Base-by-base conservation (phyloP, 2,113 vertebrate species). In the Platanista minor region DNA sequence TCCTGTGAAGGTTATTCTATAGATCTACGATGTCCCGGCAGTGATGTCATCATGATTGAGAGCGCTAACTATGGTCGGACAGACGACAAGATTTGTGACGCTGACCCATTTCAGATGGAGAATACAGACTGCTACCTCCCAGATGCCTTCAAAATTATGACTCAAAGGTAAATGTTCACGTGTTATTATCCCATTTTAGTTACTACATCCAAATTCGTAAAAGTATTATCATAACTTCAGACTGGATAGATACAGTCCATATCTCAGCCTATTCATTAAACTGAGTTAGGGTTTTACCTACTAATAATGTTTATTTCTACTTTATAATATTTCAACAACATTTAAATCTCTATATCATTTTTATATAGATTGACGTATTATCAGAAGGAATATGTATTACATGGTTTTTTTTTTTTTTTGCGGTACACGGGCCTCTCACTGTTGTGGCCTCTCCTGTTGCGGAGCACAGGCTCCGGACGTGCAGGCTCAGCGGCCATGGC, bases 41-140 rank as follows among this genome's bases (percentile, higher is more conserved):
- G 99, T 98, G 99, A 99, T 98, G 99, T 99, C 97, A 99, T 99
- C 97, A 99, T 99, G 99, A 99, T 99, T 61, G 99, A 99, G 97
- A 99, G 99, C 0, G 99, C 99, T 81, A 99, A 99, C 99, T 99
- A 99, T 36, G 99, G 99, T 91, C 99, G 99, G 92, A 99, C 99
- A 36, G 99, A 99, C 21, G 99, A 99, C 99, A 99, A 99, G 99
- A 99, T 99, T 97, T 99, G 99, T 95, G 99, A 99, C 69, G 99
- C 99, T 54, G 99, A 99, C 98, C 99, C 99, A 36, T 99, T 99
- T 99, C 99, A 99, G 98, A 99, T 99, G 99, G 99, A 99, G 98
- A 99, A 99, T 97, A 99, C 99, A 87, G 99, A 99, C 98, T 99
- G 99, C 98, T 99, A 99, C 99, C 99, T 99, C 98, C 99, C 99